Percentiles rank a stretch among this genome's conserved stretches.
Evolutionary conservation across 2,113 vertebrate genomes (phyloP).

Genomic region (Philantomba maxwellii): DNA sequence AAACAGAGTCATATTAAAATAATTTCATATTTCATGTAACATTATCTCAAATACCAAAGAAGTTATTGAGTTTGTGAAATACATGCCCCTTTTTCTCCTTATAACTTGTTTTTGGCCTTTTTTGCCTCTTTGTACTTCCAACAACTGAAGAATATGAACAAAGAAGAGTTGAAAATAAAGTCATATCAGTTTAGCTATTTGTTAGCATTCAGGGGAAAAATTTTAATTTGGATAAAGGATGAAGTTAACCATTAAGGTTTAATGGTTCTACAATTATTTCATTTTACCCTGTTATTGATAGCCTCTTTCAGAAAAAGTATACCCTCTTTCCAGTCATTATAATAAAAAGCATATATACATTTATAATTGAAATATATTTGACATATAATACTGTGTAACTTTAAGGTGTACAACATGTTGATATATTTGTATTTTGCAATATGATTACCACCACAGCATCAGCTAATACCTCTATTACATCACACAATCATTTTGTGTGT

Average conservation of each 20-base stretch:
- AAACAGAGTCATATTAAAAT: conserved; percentile 20
- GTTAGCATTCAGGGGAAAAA: background rate
- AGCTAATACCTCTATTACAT: background rate
- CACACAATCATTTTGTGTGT: background rate
- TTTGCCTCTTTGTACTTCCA: background rate
- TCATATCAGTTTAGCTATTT: background rate
- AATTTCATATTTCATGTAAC: background rate
- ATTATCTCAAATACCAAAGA: background rate
- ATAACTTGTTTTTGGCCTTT: background rate
- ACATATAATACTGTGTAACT: background rate
- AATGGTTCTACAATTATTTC: background rate
- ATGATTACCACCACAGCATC: background rate
- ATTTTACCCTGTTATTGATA: background rate
- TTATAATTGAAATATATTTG: background rate
- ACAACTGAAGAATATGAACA: background rate
- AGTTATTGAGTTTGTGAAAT: background rate
- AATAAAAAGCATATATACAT: background rate
- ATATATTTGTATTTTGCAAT: background rate
- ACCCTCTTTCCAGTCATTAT: background rate
- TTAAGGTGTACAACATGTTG: background rate
- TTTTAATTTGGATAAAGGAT: background rate
- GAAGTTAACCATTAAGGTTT: background rate
- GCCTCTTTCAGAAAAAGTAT: background rate
- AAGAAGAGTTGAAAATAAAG: background rate
- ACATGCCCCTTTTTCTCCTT: background rate